These are phyloP conservation scores for Habroteleia sp. DNA, from an alignment of 2,888 invertebrate species.

Conservation along the genomic window DNA sequence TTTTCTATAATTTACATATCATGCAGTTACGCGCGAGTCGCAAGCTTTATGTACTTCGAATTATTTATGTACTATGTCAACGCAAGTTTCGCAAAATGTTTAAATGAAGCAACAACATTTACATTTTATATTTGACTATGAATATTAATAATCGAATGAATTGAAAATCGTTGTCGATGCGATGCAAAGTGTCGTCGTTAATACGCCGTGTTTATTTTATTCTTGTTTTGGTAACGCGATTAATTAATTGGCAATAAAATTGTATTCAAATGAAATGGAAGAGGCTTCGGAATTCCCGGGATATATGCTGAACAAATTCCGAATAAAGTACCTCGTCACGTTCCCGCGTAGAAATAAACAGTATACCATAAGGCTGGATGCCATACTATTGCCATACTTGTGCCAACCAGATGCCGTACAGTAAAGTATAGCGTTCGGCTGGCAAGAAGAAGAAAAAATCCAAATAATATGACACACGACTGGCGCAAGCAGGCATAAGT, in stretches of 20 bases:
- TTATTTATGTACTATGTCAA: constrained; percentile 46
- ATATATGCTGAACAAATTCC: neutral
- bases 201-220: constrained; percentile 7
- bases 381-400: too few relatives aligned
- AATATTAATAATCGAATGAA: constrained; percentile 37
- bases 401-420: too few relatives aligned
- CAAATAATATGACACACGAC: too few relatives aligned
- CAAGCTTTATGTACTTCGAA: constrained; percentile 42
- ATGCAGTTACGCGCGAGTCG: constrained; percentile 24
- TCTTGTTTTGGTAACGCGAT: constrained; percentile 6
- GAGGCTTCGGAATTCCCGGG: too few relatives aligned
- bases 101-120: constrained; percentile 50
- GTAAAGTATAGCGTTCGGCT: too few relatives aligned
- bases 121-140: constrained; percentile 36
- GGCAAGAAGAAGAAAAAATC: too few relatives aligned
- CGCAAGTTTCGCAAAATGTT: constrained; percentile 45
- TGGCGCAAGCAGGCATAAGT: too few relatives aligned
- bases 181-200: constrained; percentile 11
- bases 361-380: too few relatives aligned
- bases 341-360: too few relatives aligned
- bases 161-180: constrained; percentile 6
- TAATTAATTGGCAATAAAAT: constrained; percentile 17
- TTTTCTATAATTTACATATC: constrained; percentile 60
- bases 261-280: too few relatives aligned
- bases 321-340: too few relatives aligned